Percentiles rank a stretch among this genome's conserved stretches.
These are phyloP conservation scores for Grallaria varia DNA, from an alignment of 2,113 vertebrate species.

Conservation along the genomic window DNA sequence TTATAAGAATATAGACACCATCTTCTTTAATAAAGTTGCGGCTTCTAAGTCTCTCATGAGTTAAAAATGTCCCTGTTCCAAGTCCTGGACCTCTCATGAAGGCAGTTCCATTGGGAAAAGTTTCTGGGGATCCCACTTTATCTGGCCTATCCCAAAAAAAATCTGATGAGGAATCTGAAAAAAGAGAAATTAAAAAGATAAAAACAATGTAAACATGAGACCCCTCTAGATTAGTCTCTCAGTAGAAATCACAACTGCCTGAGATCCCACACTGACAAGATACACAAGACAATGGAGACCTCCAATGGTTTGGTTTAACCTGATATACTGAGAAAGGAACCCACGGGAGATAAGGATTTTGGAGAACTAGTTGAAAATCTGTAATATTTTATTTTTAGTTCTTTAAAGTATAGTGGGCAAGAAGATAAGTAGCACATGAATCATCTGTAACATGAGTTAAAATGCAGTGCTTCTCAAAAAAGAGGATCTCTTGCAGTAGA, in stretches of 20 bases:
- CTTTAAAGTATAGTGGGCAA: neutral
- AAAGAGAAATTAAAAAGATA: neutral
- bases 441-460: neutral
- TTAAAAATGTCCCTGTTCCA: slow-evolving; percentile 79
- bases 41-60: slow-evolving; percentile 76
- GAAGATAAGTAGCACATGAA: neutral
- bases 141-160: slow-evolving; percentile 84
- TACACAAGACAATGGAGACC: neutral
- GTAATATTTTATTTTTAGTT: neutral
- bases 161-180: neutral
- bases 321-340: neutral
- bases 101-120: slow-evolving; percentile 76
- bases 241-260: neutral
- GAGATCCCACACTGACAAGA: neutral
- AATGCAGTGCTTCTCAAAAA: neutral
- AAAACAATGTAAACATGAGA: neutral
- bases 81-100: slow-evolving; percentile 73
- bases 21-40: slow-evolving; percentile 85
- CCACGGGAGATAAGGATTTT: neutral
- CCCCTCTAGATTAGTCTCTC: neutral
- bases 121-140: slow-evolving; percentile 73
- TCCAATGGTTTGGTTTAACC: neutral
- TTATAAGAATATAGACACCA: slow-evolving; percentile 79
- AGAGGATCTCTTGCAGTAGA: neutral
- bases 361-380: neutral